phyloP scores from a whole-genome alignment of 2,888 invertebrate species.

The Mycalesis mineus region DNA sequence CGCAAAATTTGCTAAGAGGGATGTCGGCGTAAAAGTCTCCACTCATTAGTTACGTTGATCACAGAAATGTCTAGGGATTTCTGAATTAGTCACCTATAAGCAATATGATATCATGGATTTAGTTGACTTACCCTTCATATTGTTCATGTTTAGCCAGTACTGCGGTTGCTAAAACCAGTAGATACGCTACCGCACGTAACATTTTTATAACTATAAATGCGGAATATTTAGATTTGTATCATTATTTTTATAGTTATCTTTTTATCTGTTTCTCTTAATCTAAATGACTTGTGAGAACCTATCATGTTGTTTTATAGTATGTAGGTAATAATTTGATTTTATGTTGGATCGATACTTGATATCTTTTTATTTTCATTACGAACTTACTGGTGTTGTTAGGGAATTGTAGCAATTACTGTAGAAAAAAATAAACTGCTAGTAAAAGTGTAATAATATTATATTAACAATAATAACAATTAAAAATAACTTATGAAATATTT shows the following conservation, averaged over 20 bases:
- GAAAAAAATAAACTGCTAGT: too few relatives aligned
- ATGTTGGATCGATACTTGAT: neutral
- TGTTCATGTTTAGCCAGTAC: constrained; percentile 57
- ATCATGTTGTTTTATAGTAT: neutral
- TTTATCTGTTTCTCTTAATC: neutral
- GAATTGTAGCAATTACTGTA: too few relatives aligned
- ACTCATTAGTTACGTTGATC: too few relatives aligned
- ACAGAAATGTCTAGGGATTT: too few relatives aligned
- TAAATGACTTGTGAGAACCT: neutral
- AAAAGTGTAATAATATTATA: too few relatives aligned
- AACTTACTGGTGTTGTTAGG: too few relatives aligned
- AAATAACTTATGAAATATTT: neutral
- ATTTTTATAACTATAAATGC: neutral
- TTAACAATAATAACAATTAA: too few relatives aligned
- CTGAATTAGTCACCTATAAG: too few relatives aligned
- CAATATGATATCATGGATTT: neutral
- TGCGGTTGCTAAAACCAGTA: constrained; percentile 42
- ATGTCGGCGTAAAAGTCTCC: too few relatives aligned
- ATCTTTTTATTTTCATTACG: neutral
- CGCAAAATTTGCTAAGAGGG: too few relatives aligned
- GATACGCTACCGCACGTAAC: constrained; percentile 29
- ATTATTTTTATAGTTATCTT: neutral
- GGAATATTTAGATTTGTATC: neutral
- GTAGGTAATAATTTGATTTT: neutral
- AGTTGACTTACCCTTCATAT: constrained; percentile 62